Percentiles rank a stretch among this genome's conserved stretches.
phyloP scores from a whole-genome alignment of 2,888 invertebrate genomes.

The Dryomyza anilis region DNA sequence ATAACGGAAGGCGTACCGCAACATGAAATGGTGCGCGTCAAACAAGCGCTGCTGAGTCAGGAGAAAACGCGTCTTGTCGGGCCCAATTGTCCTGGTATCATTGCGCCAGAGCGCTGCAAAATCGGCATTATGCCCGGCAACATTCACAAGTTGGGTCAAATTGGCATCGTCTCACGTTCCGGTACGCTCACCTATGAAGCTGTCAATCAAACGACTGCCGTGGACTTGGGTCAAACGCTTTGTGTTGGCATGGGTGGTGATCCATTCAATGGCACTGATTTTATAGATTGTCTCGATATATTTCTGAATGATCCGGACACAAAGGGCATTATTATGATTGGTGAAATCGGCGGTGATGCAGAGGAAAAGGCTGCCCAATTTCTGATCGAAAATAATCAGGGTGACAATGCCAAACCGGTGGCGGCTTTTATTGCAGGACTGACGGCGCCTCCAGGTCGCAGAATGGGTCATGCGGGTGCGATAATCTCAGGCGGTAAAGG shows the following conservation, averaged over 20 bases:
- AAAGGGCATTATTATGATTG: constrained; percentile 95
- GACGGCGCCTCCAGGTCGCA: constrained; percentile 94
- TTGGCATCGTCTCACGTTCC: constrained; percentile 94
- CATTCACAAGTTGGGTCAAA: constrained; percentile 88
- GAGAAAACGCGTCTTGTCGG: constrained; percentile 91
- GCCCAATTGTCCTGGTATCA: constrained; percentile 99
- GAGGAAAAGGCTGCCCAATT: constrained; percentile 96
- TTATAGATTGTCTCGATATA: constrained; percentile 95
- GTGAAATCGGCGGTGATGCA: constrained; percentile 97
- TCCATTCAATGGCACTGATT: constrained; percentile 99
- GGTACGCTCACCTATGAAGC: constrained; percentile 99
- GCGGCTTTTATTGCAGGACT: constrained; percentile 98
- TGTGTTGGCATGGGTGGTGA: constrained; percentile 99
- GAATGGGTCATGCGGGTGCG: constrained; percentile 99
- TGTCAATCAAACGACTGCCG: constrained; percentile 92
- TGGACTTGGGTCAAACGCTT: constrained; percentile 90
- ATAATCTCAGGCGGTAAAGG: constrained; percentile 99
- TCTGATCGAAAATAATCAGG: constrained; percentile 78
- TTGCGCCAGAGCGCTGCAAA: constrained; percentile 93
- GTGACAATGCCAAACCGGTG: constrained; percentile 91
- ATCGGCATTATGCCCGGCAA: constrained; percentile 99
- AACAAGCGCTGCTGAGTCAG: constrained; percentile 82
- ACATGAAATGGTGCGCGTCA: constrained; percentile 98
- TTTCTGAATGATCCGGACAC: constrained; percentile 93
- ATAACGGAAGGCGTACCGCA: constrained; percentile 98